Evolutionary conservation across 2,797 vertebrate genomes (phyloP).

Genomic region (Buphagus erythrorhynchus): DNA sequence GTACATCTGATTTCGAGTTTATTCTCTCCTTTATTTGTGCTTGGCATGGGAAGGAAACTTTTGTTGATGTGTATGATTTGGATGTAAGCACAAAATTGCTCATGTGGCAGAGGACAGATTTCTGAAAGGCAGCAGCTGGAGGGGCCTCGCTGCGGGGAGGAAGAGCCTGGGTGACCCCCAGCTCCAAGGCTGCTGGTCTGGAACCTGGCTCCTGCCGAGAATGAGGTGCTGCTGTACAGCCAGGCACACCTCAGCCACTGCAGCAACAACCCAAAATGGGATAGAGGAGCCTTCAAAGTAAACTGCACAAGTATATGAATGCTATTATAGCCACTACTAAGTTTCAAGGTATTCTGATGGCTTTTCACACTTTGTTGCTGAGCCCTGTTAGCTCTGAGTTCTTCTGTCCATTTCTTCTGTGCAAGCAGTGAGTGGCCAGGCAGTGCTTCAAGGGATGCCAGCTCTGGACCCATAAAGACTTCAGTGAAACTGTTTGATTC

Average conservation of each 20-base stretch:
- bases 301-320: neutral
- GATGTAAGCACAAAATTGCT: neutral
- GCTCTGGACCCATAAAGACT: neutral
- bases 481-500: neutral
- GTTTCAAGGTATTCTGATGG: neutral
- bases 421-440: neutral
- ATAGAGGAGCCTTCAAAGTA: neutral
- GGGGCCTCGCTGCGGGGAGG: rapidly evolving
- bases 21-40: conserved; percentile 7
- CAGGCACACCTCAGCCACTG: neutral
- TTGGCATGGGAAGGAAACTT: neutral
- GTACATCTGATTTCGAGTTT: neutral
- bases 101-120: neutral
- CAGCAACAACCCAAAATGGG: neutral
- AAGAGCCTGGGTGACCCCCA: neutral
- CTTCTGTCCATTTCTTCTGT: neutral
- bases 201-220: neutral
- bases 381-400: neutral
- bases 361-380: neutral
- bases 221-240: neutral
- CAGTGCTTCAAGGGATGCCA: neutral
- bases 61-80: neutral
- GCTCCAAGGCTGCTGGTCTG: neutral
- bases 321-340: neutral
- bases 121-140: neutral